phyloP scores from a whole-genome alignment of 2,113 vertebrate genomes.

The Hiodon tergisus region DNA sequence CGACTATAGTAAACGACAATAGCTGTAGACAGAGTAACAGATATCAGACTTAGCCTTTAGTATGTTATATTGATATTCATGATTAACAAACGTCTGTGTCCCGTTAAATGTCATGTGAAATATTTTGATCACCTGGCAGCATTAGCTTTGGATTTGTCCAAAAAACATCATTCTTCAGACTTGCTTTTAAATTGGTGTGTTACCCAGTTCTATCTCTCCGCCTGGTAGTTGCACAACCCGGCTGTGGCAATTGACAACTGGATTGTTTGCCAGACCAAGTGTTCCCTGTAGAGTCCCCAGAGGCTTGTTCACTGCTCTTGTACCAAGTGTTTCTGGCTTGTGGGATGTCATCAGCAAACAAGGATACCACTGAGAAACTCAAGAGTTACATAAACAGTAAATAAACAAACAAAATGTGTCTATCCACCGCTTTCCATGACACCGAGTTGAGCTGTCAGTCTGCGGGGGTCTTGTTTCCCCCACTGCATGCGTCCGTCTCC shows the following conservation, averaged over 20 bases:
- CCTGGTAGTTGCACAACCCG: neutral
- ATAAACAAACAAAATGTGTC: slow-evolving; percentile 20
- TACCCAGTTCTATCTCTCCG: neutral
- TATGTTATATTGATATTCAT: neutral
- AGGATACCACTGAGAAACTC: neutral
- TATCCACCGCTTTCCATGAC: neutral
- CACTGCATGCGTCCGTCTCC: neutral
- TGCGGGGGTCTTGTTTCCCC: neutral
- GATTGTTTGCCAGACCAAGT: neutral
- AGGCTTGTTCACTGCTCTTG: slow-evolving; percentile 4
- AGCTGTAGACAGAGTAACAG: neutral
- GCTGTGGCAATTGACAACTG: neutral
- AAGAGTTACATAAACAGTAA: slow-evolving; percentile 16
- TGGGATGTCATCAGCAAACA: slow-evolving; percentile 19
- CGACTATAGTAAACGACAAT: neutral
- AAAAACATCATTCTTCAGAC: neutral
- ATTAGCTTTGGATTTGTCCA: neutral
- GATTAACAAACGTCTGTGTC: neutral
- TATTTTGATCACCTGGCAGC: neutral
- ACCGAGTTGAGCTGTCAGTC: neutral
- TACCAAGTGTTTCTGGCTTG: slow-evolving; percentile 2
- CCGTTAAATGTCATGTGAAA: neutral
- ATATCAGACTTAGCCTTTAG: neutral
- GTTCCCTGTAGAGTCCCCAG: neutral
- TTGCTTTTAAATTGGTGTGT: neutral